Evolutionary conservation across 2,113 vertebrate species (phyloP), one percentile per base, ranked within the genome.

Genomic region (Otolemur garnettii): DNA sequence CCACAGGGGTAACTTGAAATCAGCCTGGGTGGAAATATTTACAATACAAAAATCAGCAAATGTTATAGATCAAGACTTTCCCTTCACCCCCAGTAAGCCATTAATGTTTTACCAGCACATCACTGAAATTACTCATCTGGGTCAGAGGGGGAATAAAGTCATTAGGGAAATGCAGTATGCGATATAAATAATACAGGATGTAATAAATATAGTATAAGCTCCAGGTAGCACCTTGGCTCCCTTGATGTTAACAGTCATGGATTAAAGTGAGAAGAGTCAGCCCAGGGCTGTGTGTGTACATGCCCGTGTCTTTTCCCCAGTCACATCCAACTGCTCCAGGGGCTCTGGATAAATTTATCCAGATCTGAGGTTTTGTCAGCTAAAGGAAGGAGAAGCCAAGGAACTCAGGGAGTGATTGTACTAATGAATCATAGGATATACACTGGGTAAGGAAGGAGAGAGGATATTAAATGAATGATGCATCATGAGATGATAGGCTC

Each of bases 251-350:
- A 30, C 5, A 12, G 28, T 35, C 12, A 15, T 1, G 13, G n/a
- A 74, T 68, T 68, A 85, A 57, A 71, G 7, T n/a, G 75, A 62
- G 17, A 83, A 69, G 42, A 53, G 30, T 95, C 35, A 55, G 30
- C 55, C 0, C 0, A 33, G 33, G 21, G 3, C 22, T 26, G 10
- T 1, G 38, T 17, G 50, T 26, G 33, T 28, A 28, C 24, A 33
- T 33, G 21, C 59, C 5, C 10, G 35, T 30, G 38, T 26, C 26
- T 45, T 72, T 64, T 59, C 45, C 53, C 30, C 50, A 79, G 19
- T 77, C 35, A 24, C 0, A 12, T 77, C 50, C n/a, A 24, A 45
- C 3, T 30, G 6, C 60, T 60, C 12, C 18, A 2, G 24, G 88
- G 35, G 13, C 7, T 86, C 35, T 45, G 28, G 38, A 68, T 14